A percentile compares a stretch with the other conserved stretches of the same genome.
These are phyloP conservation scores for Apostichopus japonicus DNA, from an alignment of 35 echinoderm and acorn worm genomes.

Conservation along the genomic window DNA sequence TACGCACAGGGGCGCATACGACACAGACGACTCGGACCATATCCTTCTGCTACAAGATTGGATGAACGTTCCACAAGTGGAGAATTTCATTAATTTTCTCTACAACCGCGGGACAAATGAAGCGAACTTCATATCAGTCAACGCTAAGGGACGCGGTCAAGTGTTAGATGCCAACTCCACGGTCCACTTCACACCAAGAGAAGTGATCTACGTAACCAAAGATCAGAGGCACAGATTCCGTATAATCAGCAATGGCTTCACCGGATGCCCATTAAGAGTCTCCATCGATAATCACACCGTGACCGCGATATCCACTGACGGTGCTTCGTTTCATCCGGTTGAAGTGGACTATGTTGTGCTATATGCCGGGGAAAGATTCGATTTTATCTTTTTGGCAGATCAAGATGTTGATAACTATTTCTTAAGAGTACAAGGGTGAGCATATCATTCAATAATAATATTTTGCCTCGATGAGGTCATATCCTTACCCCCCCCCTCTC, in stretches of 20 bases:
- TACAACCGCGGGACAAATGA: not conserved
- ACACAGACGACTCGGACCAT: not conserved
- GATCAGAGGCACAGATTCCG: not conserved
- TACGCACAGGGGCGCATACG: not conserved
- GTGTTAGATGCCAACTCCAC: not conserved
- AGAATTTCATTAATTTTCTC: not conserved
- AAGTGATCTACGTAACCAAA: not conserved
- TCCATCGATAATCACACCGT: conserved; percentile 4
- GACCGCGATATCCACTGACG: not conserved
- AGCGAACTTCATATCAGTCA: not conserved
- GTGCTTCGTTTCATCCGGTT: not conserved
- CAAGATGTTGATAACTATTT: not conserved
- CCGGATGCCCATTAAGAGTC: conserved; percentile 1
- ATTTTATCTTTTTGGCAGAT: not conserved
- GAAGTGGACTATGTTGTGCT: not conserved
- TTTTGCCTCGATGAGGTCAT: not conserved
- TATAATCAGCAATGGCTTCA: conserved; percentile 16
- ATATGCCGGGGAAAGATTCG: not conserved
- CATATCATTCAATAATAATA: not conserved
- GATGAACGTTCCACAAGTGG: conserved; percentile 12
- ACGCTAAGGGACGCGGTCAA: not conserved
- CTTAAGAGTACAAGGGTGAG: not conserved
- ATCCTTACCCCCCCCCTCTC: not conserved
- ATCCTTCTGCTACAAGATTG: conserved; percentile 10
- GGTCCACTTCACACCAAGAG: not conserved